Evolutionary conservation across 2,797 vertebrate genomes (phyloP).

Genomic region (Mormyrops attenuatus): DNA sequence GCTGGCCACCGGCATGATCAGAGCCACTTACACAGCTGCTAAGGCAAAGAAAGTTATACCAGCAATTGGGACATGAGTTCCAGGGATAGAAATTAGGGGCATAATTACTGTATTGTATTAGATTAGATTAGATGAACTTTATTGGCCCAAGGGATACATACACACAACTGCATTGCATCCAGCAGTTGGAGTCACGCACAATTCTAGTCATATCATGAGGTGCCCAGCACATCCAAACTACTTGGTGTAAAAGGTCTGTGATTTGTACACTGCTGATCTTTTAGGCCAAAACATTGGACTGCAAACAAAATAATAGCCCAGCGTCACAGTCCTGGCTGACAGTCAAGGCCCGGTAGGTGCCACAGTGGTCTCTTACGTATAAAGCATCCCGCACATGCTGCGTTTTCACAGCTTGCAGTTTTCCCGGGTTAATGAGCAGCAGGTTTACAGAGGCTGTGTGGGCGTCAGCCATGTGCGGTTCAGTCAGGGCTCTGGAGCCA

Average conservation of each 20-base stretch:
- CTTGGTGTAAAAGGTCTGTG: constrained; percentile 18
- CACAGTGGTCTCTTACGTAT: neutral
- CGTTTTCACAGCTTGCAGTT: neutral
- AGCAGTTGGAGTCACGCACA: constrained; percentile 30
- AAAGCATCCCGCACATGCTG: neutral
- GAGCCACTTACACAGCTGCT: neutral
- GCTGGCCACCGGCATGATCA: neutral
- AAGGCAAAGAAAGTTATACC: neutral
- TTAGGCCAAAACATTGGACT: neutral
- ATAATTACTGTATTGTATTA: neutral
- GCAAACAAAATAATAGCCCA: neutral
- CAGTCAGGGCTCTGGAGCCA: neutral
- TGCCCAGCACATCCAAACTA: constrained; percentile 13
- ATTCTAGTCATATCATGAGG: constrained; percentile 16
- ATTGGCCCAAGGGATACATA: neutral
- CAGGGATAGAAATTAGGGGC: neutral
- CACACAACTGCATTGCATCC: constrained; percentile 19
- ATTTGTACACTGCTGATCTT: neutral
- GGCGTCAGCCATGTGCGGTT: neutral
- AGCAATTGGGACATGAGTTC: neutral
- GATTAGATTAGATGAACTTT: neutral
- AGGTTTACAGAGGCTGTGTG: neutral
- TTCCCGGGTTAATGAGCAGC: neutral
- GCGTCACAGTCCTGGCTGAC: neutral
- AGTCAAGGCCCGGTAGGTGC: neutral